Evolutionary conservation across 2,113 vertebrate species (phyloP).

Genomic region (Embiotoca jacksoni): DNA sequence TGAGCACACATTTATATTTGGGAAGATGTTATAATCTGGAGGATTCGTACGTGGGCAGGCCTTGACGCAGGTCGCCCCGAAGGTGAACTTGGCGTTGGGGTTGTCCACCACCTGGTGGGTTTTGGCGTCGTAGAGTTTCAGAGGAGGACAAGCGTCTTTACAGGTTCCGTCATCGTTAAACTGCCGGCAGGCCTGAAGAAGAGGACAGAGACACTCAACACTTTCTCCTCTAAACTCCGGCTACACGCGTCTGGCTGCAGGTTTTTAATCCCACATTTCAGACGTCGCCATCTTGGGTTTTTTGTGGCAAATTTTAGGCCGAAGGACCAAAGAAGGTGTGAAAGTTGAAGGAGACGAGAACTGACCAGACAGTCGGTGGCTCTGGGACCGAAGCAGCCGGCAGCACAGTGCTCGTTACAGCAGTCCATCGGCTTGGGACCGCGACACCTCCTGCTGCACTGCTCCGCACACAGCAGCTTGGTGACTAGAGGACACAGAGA

Average conservation of each 20-base stretch:
- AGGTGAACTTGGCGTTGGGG: conserved; percentile 92
- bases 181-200: conserved; percentile 88
- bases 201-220: not conserved
- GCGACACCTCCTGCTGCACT: conserved; percentile 90
- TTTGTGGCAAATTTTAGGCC: no score
- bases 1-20: not conserved
- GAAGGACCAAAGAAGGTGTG: no score
- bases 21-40: not conserved
- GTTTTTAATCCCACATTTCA: no score
- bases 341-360: not conserved
- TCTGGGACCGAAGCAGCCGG: conserved; percentile 90
- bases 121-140: conserved; percentile 86
- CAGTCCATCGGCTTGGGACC: conserved; percentile 91
- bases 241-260: no score
- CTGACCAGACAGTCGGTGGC: conserved; percentile 93
- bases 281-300: no score
- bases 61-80: conserved; percentile 92
- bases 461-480: conserved; percentile 90
- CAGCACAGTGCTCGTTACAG: conserved; percentile 94
- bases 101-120: conserved; percentile 89
- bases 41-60: conserved; percentile 91
- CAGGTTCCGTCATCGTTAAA: conserved; percentile 93
- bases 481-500: conserved; percentile 80
- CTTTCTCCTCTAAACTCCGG: no score
- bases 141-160: conserved; percentile 88